phyloP scores from a whole-genome alignment of 2,113 vertebrate species.

The Cryptotis parvus region DNA sequence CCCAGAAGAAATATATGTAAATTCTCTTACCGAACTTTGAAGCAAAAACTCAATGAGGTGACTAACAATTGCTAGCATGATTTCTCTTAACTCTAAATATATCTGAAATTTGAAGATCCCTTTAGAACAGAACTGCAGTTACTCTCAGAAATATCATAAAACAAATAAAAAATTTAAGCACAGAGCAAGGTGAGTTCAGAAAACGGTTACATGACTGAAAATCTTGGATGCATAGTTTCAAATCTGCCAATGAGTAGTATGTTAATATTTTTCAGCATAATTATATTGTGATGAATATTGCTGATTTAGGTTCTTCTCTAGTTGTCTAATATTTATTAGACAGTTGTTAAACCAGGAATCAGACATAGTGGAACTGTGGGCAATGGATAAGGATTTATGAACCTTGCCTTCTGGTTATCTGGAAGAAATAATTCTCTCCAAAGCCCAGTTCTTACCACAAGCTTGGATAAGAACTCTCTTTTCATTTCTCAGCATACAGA shows the following conservation, averaged over 20 bases:
- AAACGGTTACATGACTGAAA: slow-evolving; percentile 3
- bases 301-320: slow-evolving; percentile 5
- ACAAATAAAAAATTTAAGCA: slow-evolving; percentile 14
- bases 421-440: background rate
- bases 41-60: background rate
- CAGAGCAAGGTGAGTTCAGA: background rate
- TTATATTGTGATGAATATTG: background rate
- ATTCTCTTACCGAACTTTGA: background rate
- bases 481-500: background rate
- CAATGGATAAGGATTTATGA: background rate
- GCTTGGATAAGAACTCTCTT: background rate
- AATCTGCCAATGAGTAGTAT: background rate
- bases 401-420: background rate
- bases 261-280: no score
- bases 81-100: background rate
- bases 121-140: background rate
- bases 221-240: background rate
- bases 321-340: background rate
- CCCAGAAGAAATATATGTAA: background rate
- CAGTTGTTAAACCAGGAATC: background rate
- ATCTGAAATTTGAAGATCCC: slow-evolving; percentile 25
- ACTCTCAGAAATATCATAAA: background rate
- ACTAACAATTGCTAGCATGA: background rate
- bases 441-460: background rate
- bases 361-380: background rate